phyloP scores from a whole-genome alignment of 2,888 invertebrate species.

The Ceriagrion tenellum region DNA sequence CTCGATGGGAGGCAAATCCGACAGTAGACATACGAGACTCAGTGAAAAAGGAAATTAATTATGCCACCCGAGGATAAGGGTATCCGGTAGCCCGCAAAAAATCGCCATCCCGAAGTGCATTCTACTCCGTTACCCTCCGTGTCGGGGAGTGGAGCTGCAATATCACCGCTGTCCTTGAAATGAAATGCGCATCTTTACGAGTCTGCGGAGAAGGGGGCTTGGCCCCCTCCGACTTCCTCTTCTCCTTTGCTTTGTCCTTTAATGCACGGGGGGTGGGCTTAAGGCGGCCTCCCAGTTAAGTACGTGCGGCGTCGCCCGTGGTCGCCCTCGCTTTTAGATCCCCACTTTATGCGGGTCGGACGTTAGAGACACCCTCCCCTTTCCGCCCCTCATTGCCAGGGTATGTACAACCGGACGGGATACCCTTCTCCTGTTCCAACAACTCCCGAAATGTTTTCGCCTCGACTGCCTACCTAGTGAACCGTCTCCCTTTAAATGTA shows the following conservation, averaged over 20 bases:
- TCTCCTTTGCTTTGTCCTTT: background rate
- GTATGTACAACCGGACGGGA: background rate
- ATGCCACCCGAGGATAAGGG: background rate
- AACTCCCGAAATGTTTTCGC: background rate
- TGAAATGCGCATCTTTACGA: constrained; percentile 9
- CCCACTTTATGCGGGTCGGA: background rate
- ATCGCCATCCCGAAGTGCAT: background rate
- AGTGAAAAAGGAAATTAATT: background rate
- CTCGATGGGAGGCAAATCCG: background rate
- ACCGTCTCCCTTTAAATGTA: no score
- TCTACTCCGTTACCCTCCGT: background rate
- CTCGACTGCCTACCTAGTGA: background rate
- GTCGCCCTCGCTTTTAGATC: background rate
- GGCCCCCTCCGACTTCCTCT: no score
- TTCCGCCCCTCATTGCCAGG: no score
- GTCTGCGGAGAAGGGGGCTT: background rate
- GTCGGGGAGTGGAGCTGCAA: background rate
- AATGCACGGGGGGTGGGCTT: background rate
- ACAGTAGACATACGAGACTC: background rate
- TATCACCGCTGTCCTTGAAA: background rate
- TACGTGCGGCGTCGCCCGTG: background rate
- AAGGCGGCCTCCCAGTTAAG: background rate
- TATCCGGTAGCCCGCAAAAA: background rate
- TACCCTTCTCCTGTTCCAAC: background rate
- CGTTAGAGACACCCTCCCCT: background rate